These are phyloP conservation scores for Gavialis gangeticus DNA, from an alignment of 2,113 vertebrate genomes.

Conservation along the genomic window DNA sequence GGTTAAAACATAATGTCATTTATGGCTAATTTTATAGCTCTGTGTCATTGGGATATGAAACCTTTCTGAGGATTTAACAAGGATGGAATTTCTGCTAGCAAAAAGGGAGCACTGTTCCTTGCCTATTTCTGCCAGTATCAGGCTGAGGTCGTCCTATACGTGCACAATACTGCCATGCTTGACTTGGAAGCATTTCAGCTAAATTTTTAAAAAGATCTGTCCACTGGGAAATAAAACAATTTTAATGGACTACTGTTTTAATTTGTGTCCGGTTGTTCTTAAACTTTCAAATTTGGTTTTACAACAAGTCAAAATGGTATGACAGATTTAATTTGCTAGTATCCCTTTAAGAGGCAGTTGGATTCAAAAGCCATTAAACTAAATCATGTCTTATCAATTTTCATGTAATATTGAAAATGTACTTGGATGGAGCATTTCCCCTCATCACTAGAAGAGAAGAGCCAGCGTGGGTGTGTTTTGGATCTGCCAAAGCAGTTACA, in stretches of 20 bases:
- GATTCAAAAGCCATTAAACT: neutral
- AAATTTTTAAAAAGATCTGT: constrained; percentile 22
- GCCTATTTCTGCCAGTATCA: neutral
- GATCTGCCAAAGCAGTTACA: neutral
- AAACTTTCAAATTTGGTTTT: neutral
- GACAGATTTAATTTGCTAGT: neutral
- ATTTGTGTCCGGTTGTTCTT: neutral
- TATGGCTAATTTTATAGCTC: too few relatives aligned
- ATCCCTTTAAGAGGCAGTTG: neutral
- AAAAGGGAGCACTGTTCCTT: constrained; percentile 32
- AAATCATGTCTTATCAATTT: neutral
- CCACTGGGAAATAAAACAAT: constrained; percentile 40
- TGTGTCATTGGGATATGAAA: too few relatives aligned
- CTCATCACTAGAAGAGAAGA: neutral
- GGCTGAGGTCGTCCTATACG: constrained; percentile 12
- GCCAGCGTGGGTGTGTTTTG: neutral
- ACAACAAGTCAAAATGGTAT: neutral
- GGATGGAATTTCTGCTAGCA: constrained; percentile 15
- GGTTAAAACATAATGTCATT: neutral
- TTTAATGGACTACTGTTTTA: neutral
- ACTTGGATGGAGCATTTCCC: neutral
- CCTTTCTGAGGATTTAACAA: neutral
- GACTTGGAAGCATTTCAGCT: constrained; percentile 47
- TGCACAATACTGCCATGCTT: constrained; percentile 14
- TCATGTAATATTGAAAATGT: neutral